A percentile compares a stretch with the other conserved stretches of the same genome.
Conservation (phyloP, 2,797 vertebrate species). For the Falco berigora region DNA sequence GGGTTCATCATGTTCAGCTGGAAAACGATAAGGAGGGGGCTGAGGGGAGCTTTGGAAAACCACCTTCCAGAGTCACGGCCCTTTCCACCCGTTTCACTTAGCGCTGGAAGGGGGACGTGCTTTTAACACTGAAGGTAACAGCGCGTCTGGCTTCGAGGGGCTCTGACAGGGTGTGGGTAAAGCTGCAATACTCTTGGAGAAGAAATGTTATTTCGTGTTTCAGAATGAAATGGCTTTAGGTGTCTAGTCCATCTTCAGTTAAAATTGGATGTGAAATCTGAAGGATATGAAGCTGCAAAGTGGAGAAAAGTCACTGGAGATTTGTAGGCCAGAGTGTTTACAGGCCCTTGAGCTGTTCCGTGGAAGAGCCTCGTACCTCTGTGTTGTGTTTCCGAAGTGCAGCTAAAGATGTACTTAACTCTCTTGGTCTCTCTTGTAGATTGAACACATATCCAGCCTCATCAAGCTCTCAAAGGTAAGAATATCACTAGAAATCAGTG, state of each 20-base stretch:
- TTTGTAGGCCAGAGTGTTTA: neutral
- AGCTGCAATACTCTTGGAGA: neutral
- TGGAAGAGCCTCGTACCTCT: neutral
- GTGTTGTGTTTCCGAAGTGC: neutral
- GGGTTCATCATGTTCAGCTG: neutral
- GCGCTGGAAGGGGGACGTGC: rapidly evolving
- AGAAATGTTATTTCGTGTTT: neutral
- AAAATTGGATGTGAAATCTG: neutral
- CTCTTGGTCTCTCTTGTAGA: slow-evolving; percentile 75
- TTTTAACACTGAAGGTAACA: neutral
- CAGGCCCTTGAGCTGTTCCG: neutral
- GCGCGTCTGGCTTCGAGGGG: neutral
- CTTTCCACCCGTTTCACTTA: neutral
- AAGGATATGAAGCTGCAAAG: neutral
- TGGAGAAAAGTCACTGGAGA: neutral
- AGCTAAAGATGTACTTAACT: neutral
- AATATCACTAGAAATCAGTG: neutral
- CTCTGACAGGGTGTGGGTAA: neutral
- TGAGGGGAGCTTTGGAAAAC: neutral
- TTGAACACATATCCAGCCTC: slow-evolving; percentile 95
- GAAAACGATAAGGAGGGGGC: neutral
- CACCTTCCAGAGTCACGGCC: neutral
- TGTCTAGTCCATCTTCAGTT: neutral
- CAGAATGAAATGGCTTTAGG: neutral
- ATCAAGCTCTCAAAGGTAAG: slow-evolving; percentile 96